Evolutionary conservation across 2,888 invertebrate species (phyloP), one percentile per base, ranked within the genome.

Genomic region (Eupithecia vulgata): DNA sequence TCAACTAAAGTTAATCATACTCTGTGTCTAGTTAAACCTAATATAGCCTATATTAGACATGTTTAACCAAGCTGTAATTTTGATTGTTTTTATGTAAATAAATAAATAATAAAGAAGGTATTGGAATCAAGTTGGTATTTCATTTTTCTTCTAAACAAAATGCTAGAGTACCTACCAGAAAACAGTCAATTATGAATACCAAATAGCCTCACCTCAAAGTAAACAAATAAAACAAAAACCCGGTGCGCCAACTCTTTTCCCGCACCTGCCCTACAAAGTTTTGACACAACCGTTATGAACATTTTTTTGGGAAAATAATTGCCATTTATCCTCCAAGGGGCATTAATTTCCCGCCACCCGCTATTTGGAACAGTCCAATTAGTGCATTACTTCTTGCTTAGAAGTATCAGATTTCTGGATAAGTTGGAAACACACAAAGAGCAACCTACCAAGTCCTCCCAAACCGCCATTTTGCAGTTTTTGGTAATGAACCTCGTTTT

Each of bases 191-290:
- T 65, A 65, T 65, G 40, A 37, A 65, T 25, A 2, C 42, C 37
- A 71, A 68, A 59, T 40, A 72, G 57, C 66, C 48, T 61, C 62
- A 77, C 72, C 74, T 66, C 67, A 75, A 66, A 62, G 70, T 77
- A 74, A 80, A 82, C 77, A 82, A 81, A 83, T 76, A 77, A 79
- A 73, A 79, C 75, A 80, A 81, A 52, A 79, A 82, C 68, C 72
- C 66, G 80, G 80, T 45, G 76, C 79, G 76, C 80, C 76, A 88
- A 90, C 90, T 88, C 88, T 87, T 88, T 83, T 81, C 79, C 81
- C 85, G 84, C 93, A 92, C 91, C 93, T 93, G 92, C 88, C 85
- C 81, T 86, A 84, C 86, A 90, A 91, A 92, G 88, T 91, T 91
- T 91, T 91, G 91, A 91, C 88, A 88, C 87, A 82, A 81, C 83